Conservation (phyloP, 2,797 vertebrate species). For the Cryptoprocta ferox region DNA sequence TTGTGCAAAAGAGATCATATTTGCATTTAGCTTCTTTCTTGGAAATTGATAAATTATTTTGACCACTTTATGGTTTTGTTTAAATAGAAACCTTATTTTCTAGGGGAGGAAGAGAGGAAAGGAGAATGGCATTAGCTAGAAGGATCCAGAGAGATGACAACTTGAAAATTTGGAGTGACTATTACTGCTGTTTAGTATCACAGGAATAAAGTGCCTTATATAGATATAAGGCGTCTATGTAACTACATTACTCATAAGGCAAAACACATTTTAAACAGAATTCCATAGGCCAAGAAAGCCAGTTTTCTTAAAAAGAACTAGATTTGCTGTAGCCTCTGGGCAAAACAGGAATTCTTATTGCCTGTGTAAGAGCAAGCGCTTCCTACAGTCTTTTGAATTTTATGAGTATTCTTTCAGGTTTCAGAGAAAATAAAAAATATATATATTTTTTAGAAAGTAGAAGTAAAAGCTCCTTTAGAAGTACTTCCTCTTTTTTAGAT, state of each 20-base stretch:
- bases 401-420: slow-evolving; percentile 19
- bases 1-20: not conserved
- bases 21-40: not conserved
- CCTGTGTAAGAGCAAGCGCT: not conserved
- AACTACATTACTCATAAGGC: not conserved
- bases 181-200: not conserved
- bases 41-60: not conserved
- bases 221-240: not conserved
- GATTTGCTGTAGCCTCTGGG: not conserved
- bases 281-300: not conserved
- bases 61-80: not conserved
- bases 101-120: not conserved
- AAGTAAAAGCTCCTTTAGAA: not conserved
- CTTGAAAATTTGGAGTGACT: not conserved
- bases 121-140: not conserved
- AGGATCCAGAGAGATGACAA: not conserved
- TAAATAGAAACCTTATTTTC: not conserved
- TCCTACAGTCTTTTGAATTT: slow-evolving; percentile 21
- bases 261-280: slow-evolving; percentile 14
- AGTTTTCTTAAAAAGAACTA: not conserved
- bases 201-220: not conserved
- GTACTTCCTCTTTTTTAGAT: not conserved
- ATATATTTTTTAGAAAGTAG: not conserved
- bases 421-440: slow-evolving; percentile 2
- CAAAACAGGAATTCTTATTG: not conserved